Evolutionary conservation across 2,888 invertebrate genomes (phyloP).

Genomic region (Bombyx huttoni): DNA sequence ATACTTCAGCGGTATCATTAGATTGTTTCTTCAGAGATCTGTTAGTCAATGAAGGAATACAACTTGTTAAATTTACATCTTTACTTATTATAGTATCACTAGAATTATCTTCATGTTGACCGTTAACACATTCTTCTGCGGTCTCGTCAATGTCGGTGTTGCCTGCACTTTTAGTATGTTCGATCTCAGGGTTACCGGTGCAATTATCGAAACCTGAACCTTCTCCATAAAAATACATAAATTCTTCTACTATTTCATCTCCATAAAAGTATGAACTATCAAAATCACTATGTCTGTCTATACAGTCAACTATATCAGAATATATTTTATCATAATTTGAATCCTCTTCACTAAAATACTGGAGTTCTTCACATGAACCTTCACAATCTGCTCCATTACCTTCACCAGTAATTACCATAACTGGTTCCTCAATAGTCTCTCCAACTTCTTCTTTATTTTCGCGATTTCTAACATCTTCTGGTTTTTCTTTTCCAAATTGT

Average conservation of each 20-base stretch:
- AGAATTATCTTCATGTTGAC: slow-evolving; percentile 43
- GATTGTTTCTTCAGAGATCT: slow-evolving; percentile 53
- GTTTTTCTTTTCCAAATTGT: neutral
- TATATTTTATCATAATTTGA: slow-evolving; percentile 3
- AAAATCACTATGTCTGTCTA: neutral
- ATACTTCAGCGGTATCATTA: slow-evolving; percentile 40
- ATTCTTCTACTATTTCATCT: slow-evolving; percentile 81
- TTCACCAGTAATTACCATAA: slow-evolving; percentile 78
- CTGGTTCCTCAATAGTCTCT: slow-evolving; percentile 81
- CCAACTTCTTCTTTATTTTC: slow-evolving; percentile 42
- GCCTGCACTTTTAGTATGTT: slow-evolving; percentile 27
- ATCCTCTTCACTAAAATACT: neutral
- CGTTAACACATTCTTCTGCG: slow-evolving; percentile 48
- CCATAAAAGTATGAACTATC: slow-evolving; percentile 41
- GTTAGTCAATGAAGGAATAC: slow-evolving; percentile 35
- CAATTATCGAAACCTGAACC: slow-evolving; percentile 81
- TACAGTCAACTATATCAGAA: neutral
- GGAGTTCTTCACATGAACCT: slow-evolving; percentile 36
- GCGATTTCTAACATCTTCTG: slow-evolving; percentile 3
- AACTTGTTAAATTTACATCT: slow-evolving; percentile 38
- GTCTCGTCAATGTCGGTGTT: slow-evolving; percentile 32
- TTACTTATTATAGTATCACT: slow-evolving; percentile 38
- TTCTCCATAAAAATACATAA: slow-evolving; percentile 78
- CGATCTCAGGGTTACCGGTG: slow-evolving; percentile 77
- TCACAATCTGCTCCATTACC: slow-evolving; percentile 79